Evolutionary conservation across 2,888 invertebrate species (phyloP).

Genomic region (Schizaphis graminum): DNA sequence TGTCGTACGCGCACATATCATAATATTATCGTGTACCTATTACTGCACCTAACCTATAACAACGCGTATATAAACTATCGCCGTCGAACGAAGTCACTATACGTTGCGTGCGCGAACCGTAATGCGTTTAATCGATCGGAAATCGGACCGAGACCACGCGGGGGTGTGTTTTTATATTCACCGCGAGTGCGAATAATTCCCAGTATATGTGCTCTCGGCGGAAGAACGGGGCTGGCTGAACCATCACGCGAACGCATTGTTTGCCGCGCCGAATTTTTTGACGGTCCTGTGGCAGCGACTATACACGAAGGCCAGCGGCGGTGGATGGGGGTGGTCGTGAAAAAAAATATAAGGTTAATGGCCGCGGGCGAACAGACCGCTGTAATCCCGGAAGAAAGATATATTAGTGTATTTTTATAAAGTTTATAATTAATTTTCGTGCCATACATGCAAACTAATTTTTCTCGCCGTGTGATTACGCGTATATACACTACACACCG

Average conservation of each 20-base stretch:
- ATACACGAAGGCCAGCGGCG: background rate
- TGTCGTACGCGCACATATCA: background rate
- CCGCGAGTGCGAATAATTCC: background rate
- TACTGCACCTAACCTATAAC: too few species aligned
- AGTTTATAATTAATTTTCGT: slow-evolving; percentile 46
- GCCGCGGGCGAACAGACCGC: background rate
- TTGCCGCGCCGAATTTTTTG: background rate
- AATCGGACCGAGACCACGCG: slow-evolving; percentile 7
- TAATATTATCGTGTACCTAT: background rate
- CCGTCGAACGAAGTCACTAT: background rate
- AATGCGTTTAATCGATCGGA: slow-evolving; percentile 40
- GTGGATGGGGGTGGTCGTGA: background rate
- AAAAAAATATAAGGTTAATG: slow-evolving; percentile 7
- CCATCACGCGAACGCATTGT: slow-evolving; percentile 15
- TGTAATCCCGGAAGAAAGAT: slow-evolving; percentile 30
- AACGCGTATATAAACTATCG: background rate
- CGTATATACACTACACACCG: background rate
- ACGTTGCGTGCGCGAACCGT: background rate
- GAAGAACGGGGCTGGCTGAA: background rate
- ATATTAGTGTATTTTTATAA: slow-evolving; percentile 40
- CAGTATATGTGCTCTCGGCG: background rate
- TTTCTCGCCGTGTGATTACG: background rate
- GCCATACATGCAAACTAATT: slow-evolving; percentile 29
- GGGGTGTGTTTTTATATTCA: background rate
- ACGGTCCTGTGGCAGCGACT: too few species aligned